These are phyloP conservation scores for Trissolcus brochymenae DNA, from an alignment of 2,888 invertebrate genomes.

Conservation along the genomic window DNA sequence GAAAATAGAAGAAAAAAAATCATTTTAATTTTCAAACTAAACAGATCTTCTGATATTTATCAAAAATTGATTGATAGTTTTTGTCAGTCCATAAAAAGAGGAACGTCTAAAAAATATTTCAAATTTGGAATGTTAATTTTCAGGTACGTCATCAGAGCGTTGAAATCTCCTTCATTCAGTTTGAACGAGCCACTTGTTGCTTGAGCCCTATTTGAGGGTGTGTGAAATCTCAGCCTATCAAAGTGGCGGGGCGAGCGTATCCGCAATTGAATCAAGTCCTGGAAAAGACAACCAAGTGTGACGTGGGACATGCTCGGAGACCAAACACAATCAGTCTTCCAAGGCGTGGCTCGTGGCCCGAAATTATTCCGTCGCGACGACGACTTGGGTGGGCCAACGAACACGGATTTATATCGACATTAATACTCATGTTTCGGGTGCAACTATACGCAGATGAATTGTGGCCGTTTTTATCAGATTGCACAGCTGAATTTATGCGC, in stretches of 20 bases:
- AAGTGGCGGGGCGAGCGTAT: neutral
- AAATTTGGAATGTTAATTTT: neutral
- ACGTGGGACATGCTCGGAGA: constrained; percentile 34
- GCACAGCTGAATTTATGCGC: constrained; percentile 23
- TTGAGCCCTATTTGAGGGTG: neutral
- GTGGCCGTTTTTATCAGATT: constrained; percentile 47
- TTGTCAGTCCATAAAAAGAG: constrained; percentile 12
- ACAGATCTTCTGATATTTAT: neutral
- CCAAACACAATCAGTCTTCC: constrained; percentile 54
- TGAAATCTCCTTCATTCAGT: constrained; percentile 15
- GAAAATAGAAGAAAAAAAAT: too few species aligned
- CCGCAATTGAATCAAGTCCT: constrained; percentile 23
- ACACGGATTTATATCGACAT: constrained; percentile 48
- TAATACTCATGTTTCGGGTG: constrained; percentile 44
- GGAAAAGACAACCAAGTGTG: constrained; percentile 40
- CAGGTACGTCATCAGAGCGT: constrained; percentile 3
- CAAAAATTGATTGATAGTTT: constrained; percentile 21
- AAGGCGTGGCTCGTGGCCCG: constrained; percentile 57
- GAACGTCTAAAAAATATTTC: neutral
- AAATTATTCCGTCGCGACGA: constrained; percentile 54
- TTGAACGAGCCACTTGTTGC: constrained; percentile 27
- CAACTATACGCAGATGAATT: constrained; percentile 37
- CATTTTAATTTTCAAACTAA: too few species aligned
- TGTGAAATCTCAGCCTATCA: neutral
- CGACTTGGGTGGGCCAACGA: constrained; percentile 53